Percentiles rank a stretch among this genome's conserved stretches.
Conservation (phyloP, 2,113 vertebrate genomes). For the Microcebus tavaratra region DNA sequence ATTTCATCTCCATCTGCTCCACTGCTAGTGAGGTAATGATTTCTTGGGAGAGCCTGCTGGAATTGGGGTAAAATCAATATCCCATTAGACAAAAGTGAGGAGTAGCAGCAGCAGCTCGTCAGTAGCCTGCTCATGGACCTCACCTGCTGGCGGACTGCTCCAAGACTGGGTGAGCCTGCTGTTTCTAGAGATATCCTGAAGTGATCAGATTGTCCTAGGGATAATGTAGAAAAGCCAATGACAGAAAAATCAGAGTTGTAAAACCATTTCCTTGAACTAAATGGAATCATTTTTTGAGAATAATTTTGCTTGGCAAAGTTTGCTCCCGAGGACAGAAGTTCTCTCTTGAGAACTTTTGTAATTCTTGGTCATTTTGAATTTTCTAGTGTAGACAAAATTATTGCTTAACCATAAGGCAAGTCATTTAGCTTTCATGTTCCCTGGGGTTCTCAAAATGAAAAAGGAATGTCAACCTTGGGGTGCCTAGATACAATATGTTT, state of each 20-base stretch:
- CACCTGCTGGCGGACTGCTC: not conserved
- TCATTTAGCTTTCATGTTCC: not conserved
- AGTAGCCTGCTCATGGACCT: constrained; percentile 16
- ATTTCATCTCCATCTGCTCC: constrained; percentile 64
- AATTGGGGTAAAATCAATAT: constrained; percentile 78
- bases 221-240: constrained; percentile 5
- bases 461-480: not conserved
- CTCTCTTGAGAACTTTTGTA: not conserved
- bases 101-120: not conserved
- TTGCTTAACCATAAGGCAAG: not conserved
- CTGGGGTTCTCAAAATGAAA: not conserved
- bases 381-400: not conserved
- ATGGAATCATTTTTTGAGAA: not conserved
- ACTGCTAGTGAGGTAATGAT: constrained; percentile 70
- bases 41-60: constrained; percentile 45
- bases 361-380: constrained; percentile 11
- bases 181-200: not conserved
- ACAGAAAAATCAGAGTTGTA: not conserved
- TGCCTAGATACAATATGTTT: not conserved
- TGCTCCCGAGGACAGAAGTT: not conserved
- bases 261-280: constrained; percentile 50
- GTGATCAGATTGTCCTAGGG: not conserved
- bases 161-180: not conserved
- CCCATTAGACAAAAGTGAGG: constrained; percentile 69
- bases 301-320: constrained; percentile 32